These are phyloP conservation scores for Gymnoscelis rufifasciata DNA, from an alignment of 2,888 invertebrate genomes.

Conservation along the genomic window DNA sequence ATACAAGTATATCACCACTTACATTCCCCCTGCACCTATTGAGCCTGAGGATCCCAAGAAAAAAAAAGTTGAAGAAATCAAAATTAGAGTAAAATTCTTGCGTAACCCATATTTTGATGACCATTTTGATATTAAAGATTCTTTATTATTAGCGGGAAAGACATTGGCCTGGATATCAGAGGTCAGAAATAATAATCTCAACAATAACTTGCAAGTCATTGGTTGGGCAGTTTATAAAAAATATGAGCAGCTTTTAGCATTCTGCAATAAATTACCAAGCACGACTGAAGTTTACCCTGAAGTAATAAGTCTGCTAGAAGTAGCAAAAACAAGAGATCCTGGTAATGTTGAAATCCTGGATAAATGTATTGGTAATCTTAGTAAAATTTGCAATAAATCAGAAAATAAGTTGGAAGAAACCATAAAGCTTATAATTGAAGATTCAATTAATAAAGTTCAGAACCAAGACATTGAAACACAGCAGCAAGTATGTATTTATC, in stretches of 20 bases:
- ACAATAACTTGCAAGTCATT: conserved; percentile 79
- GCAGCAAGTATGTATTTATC: conserved; percentile 63
- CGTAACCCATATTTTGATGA: conserved; percentile 92
- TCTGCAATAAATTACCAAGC: conserved; percentile 44
- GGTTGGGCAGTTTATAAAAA: conserved; percentile 84
- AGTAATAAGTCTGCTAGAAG: conserved; percentile 49
- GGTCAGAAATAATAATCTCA: conserved; percentile 65
- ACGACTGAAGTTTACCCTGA: conserved; percentile 50
- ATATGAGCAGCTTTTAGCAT: conserved; percentile 67
- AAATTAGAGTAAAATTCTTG: conserved; percentile 87
- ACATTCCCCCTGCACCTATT: conserved; percentile 35
- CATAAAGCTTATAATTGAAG: conserved; percentile 72
- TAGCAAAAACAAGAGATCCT: conserved; percentile 36
- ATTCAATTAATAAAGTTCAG: conserved; percentile 75
- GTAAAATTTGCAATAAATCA: conserved; percentile 27
- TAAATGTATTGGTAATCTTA: conserved; percentile 43
- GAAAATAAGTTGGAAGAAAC: conserved; percentile 59
- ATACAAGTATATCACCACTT: conserved; percentile 81
- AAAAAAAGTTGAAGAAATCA: conserved; percentile 80
- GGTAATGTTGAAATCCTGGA: conserved; percentile 40
- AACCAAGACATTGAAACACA: conserved; percentile 80
- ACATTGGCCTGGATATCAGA: conserved; percentile 84
- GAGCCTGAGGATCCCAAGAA: conserved; percentile 42
- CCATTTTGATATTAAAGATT: conserved; percentile 90
- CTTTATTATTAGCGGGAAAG: conserved; percentile 87